phyloP scores from a whole-genome alignment of 2,113 vertebrate species.

The Procavia capensis region DNA sequence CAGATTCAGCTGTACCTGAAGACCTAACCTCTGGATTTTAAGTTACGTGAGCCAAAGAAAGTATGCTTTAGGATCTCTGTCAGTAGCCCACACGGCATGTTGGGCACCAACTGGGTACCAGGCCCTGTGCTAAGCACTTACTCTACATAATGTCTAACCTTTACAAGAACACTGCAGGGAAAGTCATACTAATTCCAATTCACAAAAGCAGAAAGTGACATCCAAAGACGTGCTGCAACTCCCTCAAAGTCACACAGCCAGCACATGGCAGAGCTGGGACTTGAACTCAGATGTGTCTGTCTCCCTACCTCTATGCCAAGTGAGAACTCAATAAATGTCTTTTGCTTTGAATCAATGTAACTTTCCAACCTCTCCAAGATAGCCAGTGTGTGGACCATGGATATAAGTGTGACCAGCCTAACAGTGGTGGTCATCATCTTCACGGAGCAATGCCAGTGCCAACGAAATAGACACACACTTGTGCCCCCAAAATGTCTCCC shows the following conservation, averaged over 20 bases:
- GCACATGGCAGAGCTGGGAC: background rate
- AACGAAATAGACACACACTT: background rate
- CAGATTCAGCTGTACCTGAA: conserved; percentile 12
- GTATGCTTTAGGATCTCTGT: background rate
- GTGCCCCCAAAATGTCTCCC: background rate
- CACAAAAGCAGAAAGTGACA: background rate
- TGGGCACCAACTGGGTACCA: background rate
- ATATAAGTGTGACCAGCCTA: background rate
- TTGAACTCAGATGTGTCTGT: background rate
- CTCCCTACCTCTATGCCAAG: background rate
- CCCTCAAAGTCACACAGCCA: background rate
- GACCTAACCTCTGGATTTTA: background rate
- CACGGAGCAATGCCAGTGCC: background rate
- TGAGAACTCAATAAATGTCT: background rate
- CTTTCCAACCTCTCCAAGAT: background rate
- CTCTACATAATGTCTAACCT: background rate
- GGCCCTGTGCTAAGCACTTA: background rate
- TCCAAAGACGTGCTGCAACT: background rate
- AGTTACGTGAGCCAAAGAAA: background rate
- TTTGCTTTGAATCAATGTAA: background rate
- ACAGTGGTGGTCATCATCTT: background rate
- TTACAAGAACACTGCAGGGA: background rate
- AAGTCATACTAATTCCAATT: background rate
- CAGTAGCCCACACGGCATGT: background rate
- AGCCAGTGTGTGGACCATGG: background rate